phyloP scores from a whole-genome alignment of 2,113 vertebrate genomes.

The Elephas maximus region DNA sequence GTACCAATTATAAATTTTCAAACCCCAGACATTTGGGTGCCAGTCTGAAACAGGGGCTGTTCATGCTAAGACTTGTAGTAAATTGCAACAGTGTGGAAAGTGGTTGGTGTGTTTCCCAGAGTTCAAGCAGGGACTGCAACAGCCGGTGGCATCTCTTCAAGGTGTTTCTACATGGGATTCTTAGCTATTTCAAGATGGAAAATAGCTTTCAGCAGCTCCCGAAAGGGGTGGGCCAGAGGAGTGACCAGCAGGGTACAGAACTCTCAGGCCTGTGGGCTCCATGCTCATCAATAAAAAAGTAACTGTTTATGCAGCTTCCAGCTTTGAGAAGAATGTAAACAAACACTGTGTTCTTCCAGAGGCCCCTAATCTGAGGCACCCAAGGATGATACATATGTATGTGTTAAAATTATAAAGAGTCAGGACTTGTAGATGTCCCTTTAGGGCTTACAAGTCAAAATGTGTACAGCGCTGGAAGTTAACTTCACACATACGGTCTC shows the following conservation, averaged over 20 bases:
- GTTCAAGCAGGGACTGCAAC: conserved; percentile 72
- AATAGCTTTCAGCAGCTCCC: not conserved
- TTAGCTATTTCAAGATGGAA: conserved; percentile 8
- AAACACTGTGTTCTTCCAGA: conserved; percentile 72
- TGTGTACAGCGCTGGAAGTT: conserved; percentile 22
- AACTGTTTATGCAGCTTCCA: conserved; percentile 62
- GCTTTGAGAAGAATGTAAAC: conserved; percentile 73
- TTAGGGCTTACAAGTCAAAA: conserved; percentile 72
- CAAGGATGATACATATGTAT: conserved; percentile 66
- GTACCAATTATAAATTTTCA: conserved; percentile 84
- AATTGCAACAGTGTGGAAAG: conserved; percentile 79
- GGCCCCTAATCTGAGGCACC: conserved; percentile 69
- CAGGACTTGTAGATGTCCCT: conserved; percentile 56
- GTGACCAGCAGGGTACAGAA: conserved; percentile 65
- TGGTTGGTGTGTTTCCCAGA: conserved; percentile 80
- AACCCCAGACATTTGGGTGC: conserved; percentile 81
- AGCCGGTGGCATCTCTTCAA: conserved; percentile 71
- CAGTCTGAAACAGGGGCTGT: conserved; percentile 81
- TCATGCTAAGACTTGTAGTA: conserved; percentile 86
- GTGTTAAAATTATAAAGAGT: conserved; percentile 72
- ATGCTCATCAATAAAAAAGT: conserved; percentile 70
- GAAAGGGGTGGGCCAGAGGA: conserved; percentile 1
- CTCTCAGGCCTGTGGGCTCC: conserved; percentile 11
- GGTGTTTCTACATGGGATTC: not conserved
- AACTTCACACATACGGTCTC: conserved; percentile 43